Base-by-base conservation (phyloP, 92 coral and sea anemone species). In the Palythoa grandis region DNA sequence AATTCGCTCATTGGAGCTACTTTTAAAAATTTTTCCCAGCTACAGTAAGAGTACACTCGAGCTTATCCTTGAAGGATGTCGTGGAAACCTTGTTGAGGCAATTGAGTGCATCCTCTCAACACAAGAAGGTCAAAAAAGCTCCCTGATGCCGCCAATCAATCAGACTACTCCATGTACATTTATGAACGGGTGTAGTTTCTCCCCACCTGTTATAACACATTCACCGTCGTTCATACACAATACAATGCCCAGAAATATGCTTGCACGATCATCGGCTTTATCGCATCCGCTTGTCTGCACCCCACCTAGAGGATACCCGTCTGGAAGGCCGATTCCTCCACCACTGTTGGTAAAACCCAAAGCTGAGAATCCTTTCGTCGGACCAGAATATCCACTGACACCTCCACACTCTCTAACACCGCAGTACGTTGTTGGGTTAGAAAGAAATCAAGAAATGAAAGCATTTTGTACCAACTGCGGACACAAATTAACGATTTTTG, bases 391-490 rank as follows among this genome's bases (percentile, higher is more conserved):
- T 25, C 43, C 87, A 48, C 68, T 90, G 47, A 84, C 86, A 12
- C 50, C 93, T 16, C 72, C 87, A 7, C 86, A 82, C 11, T 86
- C 88, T 38, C 76, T 88, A 63, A 57, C 93, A 14, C 78, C 78
- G 15, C 88, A 87, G 74, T 89, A 67, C 35, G 38, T 86, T 58
- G 77, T 88, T 24, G 90, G 78, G 29, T 68, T 92, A 48, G 91
- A 87, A 70, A 90, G 88, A 69, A 89, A 89, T 60, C 85, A 87
- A 82, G 76, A 79, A 65, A 66, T 89, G 43, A 88, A 90, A 73
- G 87, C 91, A 61, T 96, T 91, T 88, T 96, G 99, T 83, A 96
- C 97, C 50, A 80, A 84, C 73, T 96, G 99, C 78, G 99, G 99
- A 22, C 92, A 95, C 79, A 96, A 91, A 79, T 88, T 90, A 52